Percentiles rank a stretch among this genome's conserved stretches.
Conservation (phyloP, 2,888 invertebrate species). For the Buathra laborator region DNA sequence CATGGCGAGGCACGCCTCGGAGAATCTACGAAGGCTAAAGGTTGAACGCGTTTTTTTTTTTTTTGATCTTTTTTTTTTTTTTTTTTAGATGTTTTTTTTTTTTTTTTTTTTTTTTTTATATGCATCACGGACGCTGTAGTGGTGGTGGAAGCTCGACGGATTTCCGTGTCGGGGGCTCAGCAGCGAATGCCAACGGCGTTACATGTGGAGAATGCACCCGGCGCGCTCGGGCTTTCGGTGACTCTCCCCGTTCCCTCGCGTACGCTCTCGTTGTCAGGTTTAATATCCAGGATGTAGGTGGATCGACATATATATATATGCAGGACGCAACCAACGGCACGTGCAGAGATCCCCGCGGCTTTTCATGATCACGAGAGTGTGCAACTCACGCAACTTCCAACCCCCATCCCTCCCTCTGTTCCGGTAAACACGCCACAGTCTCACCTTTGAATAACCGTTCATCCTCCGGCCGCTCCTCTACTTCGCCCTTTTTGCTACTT, state of each 20-base stretch:
- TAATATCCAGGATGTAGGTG: constrained; percentile 35
- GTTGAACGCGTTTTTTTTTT: constrained; percentile 21
- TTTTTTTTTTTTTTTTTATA: constrained; percentile 25
- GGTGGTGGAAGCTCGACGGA: constrained; percentile 37
- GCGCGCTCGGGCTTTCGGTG: constrained; percentile 16
- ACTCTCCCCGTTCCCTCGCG: background rate
- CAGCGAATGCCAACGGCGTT: constrained; percentile 18
- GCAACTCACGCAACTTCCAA: constrained; percentile 25
- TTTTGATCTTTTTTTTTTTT: too few species aligned
- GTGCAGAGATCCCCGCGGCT: constrained; percentile 17
- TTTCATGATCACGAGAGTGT: constrained; percentile 39
- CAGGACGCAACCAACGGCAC: constrained; percentile 19
- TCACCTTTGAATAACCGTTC: constrained; percentile 36
- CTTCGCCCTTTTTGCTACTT: background rate
- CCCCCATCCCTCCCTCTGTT: background rate
- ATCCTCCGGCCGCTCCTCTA: background rate
- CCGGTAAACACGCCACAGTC: constrained; percentile 25
- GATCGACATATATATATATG: background rate
- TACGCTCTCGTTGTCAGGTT: constrained; percentile 24
- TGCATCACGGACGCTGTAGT: background rate
- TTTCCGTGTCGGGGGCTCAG: constrained; percentile 36
- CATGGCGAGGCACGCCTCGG: constrained; percentile 18
- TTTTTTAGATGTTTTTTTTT: too few species aligned
- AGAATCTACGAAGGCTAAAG: constrained; percentile 13
- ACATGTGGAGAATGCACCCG: background rate